phyloP scores from a whole-genome alignment of 1,140 invertebrate species.

The Drosophila orosa region DNA sequence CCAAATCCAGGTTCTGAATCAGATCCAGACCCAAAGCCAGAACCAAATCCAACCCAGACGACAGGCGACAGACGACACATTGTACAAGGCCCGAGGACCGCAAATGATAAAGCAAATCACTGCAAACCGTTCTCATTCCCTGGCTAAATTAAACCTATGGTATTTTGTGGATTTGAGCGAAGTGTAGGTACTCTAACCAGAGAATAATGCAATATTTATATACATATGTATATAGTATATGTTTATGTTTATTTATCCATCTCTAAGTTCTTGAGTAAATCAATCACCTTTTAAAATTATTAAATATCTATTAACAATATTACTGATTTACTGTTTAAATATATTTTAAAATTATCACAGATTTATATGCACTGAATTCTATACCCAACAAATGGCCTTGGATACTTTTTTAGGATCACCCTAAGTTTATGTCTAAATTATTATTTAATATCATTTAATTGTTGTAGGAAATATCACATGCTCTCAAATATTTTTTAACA shows the following conservation, averaged over 20 bases:
- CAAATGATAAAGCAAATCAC: conserved; percentile 72
- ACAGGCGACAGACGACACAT: conserved; percentile 41
- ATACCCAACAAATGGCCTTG: background rate
- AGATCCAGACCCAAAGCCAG: conserved; percentile 19
- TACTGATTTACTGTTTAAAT: background rate
- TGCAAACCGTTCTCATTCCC: conserved; percentile 30
- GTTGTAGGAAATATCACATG: background rate
- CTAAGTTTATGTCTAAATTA: background rate
- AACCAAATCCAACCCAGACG: conserved; percentile 28
- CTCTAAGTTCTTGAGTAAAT: background rate
- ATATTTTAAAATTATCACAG: background rate
- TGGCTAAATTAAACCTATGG: background rate
- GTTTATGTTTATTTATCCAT: background rate
- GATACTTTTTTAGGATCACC: background rate
- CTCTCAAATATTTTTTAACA: too few relatives aligned
- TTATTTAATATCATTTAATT: background rate
- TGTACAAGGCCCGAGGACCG: conserved; percentile 53
- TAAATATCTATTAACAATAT: background rate
- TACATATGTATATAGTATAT: background rate
- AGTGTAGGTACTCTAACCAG: conserved; percentile 5
- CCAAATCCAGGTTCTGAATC: conserved; percentile 10
- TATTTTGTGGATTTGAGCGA: background rate
- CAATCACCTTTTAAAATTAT: background rate
- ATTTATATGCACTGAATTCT: background rate
- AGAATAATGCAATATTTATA: background rate